Evolutionary conservation across 2,888 invertebrate genomes (phyloP), one percentile per base, ranked within the genome.

Genomic region (Ctena decussata): DNA sequence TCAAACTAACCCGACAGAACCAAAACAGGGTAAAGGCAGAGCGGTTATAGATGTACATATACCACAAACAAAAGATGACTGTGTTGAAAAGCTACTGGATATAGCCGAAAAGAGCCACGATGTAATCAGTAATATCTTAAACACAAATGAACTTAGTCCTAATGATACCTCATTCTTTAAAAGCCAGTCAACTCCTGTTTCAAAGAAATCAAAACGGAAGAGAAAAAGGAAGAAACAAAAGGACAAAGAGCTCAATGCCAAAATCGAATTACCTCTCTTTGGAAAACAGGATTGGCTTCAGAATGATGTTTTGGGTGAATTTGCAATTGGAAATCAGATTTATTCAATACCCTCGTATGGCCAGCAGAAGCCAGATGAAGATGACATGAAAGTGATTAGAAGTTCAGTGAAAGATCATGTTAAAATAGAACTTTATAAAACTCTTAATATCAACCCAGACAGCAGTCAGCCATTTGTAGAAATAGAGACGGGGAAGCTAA

Each of bases 11-110:
- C 46, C 46, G 3, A 41, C 41, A 41, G 15, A 41, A 41, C 41
- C 6, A 6, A 41, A 6, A 41, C 41, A 41, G 15, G 15, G 15
- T 41, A 15, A 41, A 15, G 15, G 8, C 6, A 46, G 18, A 46
- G 12, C 46, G 3, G 15, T 15, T 15, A 15, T n/a, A 57, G 27
- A 27, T 1, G n/a, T 30, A 32, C 78, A 75, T 70, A 39, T 79
- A 15, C 74, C 82, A 27, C 60, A 41, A 60, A 39, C 74, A 3
- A 37, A 74, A 27, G 70, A 78, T 12, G 83, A 78, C 18, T n/a
- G 15, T 18, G 27, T 79, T 6, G 32, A 79, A 27, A 27, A n/a
- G 11, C 18, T 53, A 12, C 24, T 30, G 1, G n/a, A 37, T 32
- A n/a, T n/a, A 53, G 32, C 70, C 27, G 49, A 49, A n/a, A n/a